Base-by-base conservation (phyloP, 2,888 invertebrate genomes). In the Agapetus fuscipes region DNA sequence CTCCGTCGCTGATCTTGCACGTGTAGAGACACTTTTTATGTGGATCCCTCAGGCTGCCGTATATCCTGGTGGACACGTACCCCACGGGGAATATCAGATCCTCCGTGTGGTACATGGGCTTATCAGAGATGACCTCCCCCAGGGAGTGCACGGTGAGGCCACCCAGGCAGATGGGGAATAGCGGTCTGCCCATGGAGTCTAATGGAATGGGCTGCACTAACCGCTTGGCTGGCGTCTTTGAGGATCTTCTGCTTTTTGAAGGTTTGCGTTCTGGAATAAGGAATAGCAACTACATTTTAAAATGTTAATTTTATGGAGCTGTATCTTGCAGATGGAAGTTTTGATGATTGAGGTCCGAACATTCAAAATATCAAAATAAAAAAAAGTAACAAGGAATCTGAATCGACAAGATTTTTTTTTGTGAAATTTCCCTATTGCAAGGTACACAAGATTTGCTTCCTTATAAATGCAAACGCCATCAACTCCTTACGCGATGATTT, bases 1-100 rank as follows among this genome's bases (percentile, higher is more conserved):
- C 80, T 35, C 76, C 74, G 54, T 85, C 85, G n/a, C 80, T 69
- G 49, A 86, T 80, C 59, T 83, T 85, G 55, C 86, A 86, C 1
- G 84, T 86, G 51, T 83, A 87, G 4, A 83, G 71, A 56, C 83
- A 83, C 54, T 78, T 80, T 10, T 73, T 64, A 29, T 75, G 71
- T 3, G 80, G 79, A 54, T 82, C 78, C 52, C 74, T 74, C 3
- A 80, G 67, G 56, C 81, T 83, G 3, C 80, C 81, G 59, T 80
- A 87, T 6, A 80, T 70, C 50, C 85, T 67, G 0, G 85, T 85
- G 13, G 83, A 80, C 43, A 83, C 80, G 61, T 77, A 87, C 2
- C 83, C 86, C 7, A 80, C 79, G 1, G 87, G 85, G 59, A 76
- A 86, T 45, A 87, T 82, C 51, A 77, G 71, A 50, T 80, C 75